These are phyloP conservation scores for Acipenser oxyrinchus DNA, from an alignment of 2,797 vertebrate genomes.

Conservation along the genomic window DNA sequence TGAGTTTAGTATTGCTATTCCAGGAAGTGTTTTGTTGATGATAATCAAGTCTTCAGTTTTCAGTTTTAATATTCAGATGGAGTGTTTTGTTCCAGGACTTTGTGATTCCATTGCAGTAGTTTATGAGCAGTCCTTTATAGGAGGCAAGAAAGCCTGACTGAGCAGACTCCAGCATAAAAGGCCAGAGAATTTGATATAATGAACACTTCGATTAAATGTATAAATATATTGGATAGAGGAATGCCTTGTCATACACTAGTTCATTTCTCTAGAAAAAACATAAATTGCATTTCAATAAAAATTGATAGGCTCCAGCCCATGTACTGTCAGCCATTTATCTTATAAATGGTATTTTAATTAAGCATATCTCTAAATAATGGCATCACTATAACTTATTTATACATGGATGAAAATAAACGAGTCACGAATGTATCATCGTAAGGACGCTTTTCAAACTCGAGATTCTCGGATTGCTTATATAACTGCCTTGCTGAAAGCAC, in stretches of 20 bases:
- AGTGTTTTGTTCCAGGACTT: too few species aligned
- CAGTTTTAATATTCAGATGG: too few species aligned
- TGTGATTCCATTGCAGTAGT: too few species aligned
- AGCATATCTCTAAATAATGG: constrained; percentile 1
- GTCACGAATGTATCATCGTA: neutral
- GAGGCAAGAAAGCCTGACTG: too few species aligned
- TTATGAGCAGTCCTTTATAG: too few species aligned
- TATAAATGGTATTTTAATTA: constrained; percentile 1
- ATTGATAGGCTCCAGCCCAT: neutral
- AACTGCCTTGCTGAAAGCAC: too few species aligned
- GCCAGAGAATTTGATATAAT: too few species aligned
- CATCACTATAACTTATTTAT: neutral
- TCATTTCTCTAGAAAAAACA: neutral
- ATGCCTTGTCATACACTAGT: neutral
- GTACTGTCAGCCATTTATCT: neutral
- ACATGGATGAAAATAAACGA: neutral
- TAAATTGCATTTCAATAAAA: neutral
- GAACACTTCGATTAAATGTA: neutral
- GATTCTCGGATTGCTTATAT: too few species aligned
- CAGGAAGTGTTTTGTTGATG: too few species aligned
- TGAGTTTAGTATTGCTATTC: too few species aligned
- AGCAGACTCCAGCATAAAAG: too few species aligned
- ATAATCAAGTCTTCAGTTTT: too few species aligned
- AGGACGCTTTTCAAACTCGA: neutral
- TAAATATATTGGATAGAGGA: neutral